A percentile compares a stretch with the other conserved stretches of the same genome.
Evolutionary conservation across 2,797 vertebrate species (phyloP).

Genomic region (Capromys pilorides): DNA sequence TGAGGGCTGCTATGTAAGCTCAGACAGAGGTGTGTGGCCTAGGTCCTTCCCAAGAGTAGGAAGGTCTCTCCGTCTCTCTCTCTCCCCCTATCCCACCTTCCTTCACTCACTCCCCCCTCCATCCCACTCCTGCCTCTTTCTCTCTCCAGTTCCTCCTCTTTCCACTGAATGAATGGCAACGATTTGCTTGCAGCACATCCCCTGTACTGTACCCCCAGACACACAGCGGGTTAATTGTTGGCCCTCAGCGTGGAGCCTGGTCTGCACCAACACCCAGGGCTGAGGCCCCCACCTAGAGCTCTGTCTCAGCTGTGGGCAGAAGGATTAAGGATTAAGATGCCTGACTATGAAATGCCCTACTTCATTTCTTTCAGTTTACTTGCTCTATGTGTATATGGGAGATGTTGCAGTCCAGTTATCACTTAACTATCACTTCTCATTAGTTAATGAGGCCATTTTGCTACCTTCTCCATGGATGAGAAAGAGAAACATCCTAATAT

Average conservation of each 20-base stretch:
- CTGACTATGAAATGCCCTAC: background rate
- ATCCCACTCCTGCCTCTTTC: background rate
- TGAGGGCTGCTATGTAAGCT: constrained; percentile 27
- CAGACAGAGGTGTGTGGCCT: constrained; percentile 24
- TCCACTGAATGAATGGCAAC: background rate
- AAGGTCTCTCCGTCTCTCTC: background rate
- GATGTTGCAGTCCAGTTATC: constrained; percentile 21
- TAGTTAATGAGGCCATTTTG: background rate
- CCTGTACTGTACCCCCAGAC: background rate
- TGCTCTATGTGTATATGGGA: background rate
- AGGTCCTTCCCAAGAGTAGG: constrained; percentile 8
- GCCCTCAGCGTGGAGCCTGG: constrained; percentile 30
- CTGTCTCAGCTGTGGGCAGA: background rate
- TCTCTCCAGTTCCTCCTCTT: background rate
- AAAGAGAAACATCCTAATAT: constrained; percentile 39
- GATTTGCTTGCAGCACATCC: constrained; percentile 1
- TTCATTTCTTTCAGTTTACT: background rate
- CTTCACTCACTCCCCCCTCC: background rate
- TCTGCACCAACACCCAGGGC: constrained; percentile 5
- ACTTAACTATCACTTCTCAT: constrained; percentile 4
- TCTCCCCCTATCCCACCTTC: background rate
- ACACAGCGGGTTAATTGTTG: constrained; percentile 45
- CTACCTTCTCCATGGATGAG: constrained; percentile 6
- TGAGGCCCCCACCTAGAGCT: background rate
- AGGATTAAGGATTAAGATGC: constrained; percentile 11